These are phyloP conservation scores for Sebastolobus altivelis DNA, from an alignment of 2,797 vertebrate genomes.

Conservation along the genomic window DNA sequence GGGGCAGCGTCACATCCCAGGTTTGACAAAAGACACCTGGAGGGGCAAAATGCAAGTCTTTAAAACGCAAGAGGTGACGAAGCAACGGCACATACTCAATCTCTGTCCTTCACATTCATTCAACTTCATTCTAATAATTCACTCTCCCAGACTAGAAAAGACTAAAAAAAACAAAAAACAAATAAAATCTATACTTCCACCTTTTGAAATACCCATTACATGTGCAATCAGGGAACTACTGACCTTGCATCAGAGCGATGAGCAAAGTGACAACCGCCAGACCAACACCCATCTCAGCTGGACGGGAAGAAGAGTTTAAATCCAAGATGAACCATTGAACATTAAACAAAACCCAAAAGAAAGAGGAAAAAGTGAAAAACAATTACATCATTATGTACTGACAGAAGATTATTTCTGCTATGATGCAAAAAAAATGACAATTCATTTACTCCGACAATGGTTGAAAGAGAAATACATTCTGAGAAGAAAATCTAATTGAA, in stretches of 20 bases:
- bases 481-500: background rate
- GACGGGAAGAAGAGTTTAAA: background rate
- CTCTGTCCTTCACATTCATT: background rate
- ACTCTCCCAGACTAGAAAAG: background rate
- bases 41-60: background rate
- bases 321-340: background rate
- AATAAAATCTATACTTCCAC: background rate
- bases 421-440: background rate
- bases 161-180: background rate
- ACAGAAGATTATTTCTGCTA: background rate
- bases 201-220: background rate
- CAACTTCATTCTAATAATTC: background rate
- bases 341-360: background rate
- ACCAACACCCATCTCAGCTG: constrained; percentile 20
- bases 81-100: background rate
- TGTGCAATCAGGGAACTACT: constrained; percentile 12
- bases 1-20: constrained; percentile 30
- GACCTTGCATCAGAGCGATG: constrained; percentile 36
- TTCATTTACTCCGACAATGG: background rate
- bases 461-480: background rate
- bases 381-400: background rate
- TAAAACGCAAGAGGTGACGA: background rate
- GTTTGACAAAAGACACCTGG: constrained; percentile 10
- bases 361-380: background rate
- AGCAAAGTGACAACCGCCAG: background rate